Evolutionary conservation across 2,113 vertebrate species (phyloP), one percentile per base, ranked within the genome.

Genomic region (Hucho hucho): DNA sequence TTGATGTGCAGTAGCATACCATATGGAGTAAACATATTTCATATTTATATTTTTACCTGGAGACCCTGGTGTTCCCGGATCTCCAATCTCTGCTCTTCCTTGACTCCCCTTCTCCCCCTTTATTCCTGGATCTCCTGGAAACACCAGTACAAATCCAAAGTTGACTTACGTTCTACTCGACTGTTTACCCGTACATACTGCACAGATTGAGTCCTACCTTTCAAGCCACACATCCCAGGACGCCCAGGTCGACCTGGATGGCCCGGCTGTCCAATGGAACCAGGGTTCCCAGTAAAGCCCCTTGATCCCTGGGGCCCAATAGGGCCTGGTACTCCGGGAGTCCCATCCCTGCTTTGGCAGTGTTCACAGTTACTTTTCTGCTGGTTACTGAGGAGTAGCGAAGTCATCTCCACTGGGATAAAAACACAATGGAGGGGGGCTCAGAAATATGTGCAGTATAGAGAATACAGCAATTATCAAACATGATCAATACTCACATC

Each of bases 211-310:
- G 69, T 16, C 18, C 74, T 95, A 98, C 97, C 97, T 97, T 95
- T 98, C 43, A 91, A 61, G 46, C 97, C 97, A 82, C 90, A 90
- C 71, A 92, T 73, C 14, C 97, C 97, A 71, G 93, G 95, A n/a
- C 79, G 90, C 1, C 97, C 97, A 0, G 94, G 94, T 70, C 87
- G 85, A 71, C 97, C 96, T 37, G 88, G 91, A 53, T 88, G 84
- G 26, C 97, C 97, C 0, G 93, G 94, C 83, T 92, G 65, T 3
- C 97, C 97, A 69, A 95, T 93, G 47, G 86, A 92, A 53, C 97
- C 97, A 16, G 92, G 92, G 46, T 94, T 81, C 56, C 97, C 97
- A 74, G 96, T 94, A 88, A 95, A 90, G 4, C 97, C 97, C 83
- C 93, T 91, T 3, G 92, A 84, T 59, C 97, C 97, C 83, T 95